A percentile compares a stretch with the other conserved stretches of the same genome.
Conservation (phyloP, 2,113 vertebrate genomes). For the Pseudorhombus dupliciocellatus region DNA sequence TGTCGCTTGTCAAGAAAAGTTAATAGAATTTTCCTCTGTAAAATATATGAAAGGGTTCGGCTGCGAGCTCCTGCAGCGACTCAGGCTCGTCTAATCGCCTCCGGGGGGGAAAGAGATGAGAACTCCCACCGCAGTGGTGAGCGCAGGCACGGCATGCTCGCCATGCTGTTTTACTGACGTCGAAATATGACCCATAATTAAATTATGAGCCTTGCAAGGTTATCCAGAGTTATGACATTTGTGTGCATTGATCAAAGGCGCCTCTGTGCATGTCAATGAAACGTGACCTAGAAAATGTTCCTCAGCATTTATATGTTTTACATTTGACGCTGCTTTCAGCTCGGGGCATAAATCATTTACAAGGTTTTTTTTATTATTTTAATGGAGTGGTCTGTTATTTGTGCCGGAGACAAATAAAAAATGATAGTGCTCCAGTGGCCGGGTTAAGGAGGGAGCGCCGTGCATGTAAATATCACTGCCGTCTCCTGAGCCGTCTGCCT, state of each 20-base stretch:
- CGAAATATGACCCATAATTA: constrained; percentile 46
- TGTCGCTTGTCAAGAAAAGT: constrained; percentile 33
- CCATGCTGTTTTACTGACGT: constrained; percentile 44
- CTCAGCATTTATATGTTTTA: not conserved
- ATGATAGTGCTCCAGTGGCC: constrained; percentile 13
- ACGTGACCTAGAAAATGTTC: not conserved
- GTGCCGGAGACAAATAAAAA: not conserved
- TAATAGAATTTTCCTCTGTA: constrained; percentile 35
- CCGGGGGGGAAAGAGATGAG: constrained; percentile 29
- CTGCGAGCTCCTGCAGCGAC: constrained; percentile 7
- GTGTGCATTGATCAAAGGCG: constrained; percentile 18
- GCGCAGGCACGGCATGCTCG: not conserved
- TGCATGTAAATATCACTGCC: constrained; percentile 44
- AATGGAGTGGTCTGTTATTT: constrained; percentile 1
- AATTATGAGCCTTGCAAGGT: constrained; percentile 51
- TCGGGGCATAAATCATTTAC: not conserved
- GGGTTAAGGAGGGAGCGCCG: constrained; percentile 29
- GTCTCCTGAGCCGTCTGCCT: constrained; percentile 52
- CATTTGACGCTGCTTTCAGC: not conserved
- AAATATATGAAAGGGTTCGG: constrained; percentile 40
- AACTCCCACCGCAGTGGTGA: constrained; percentile 11
- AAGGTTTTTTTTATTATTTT: not conserved
- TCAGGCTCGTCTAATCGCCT: constrained; percentile 29
- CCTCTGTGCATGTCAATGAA: constrained; percentile 6
- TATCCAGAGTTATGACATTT: constrained; percentile 31